Evolutionary conservation across 30 jellyfish, hydroid and myxozoan genomes (phyloP).

Genomic region (Hydractinia symbiolongicarpus): DNA sequence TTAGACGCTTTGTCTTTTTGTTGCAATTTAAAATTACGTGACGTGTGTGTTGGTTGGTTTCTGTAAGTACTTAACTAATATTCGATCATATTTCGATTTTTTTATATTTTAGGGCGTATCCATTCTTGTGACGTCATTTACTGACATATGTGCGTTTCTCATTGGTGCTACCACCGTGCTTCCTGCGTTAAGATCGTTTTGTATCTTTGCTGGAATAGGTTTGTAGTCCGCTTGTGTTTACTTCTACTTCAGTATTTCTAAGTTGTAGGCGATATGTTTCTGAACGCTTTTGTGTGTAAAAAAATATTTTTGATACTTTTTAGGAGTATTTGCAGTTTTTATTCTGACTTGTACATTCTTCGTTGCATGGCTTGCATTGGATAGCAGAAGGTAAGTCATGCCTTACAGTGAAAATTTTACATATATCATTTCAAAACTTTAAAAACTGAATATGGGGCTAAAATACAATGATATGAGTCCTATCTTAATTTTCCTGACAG

Average conservation of each 20-base stretch:
- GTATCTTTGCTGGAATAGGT: conserved; percentile 51
- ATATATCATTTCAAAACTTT: background rate
- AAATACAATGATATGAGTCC: no score
- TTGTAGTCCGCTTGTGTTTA: background rate
- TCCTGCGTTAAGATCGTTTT: conserved; percentile 56
- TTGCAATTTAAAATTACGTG: no score
- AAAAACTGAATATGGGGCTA: no score
- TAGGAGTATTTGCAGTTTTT: conserved; percentile 45
- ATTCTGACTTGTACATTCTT: conserved; percentile 42
- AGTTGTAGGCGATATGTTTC: background rate
- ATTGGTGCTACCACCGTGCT: conserved; percentile 85
- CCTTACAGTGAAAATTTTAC: background rate
- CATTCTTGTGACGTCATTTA: conserved; percentile 71
- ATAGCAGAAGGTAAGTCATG: conserved; percentile 25
- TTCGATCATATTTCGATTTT: background rate
- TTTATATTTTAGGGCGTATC: conserved; percentile 64
- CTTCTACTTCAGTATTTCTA: background rate
- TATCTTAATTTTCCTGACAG: no score
- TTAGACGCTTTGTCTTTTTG: no score
- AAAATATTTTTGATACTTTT: background rate
- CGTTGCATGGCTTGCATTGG: conserved; percentile 49
- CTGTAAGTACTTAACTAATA: background rate
- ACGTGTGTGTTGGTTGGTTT: no score
- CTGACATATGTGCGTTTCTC: conserved; percentile 75
- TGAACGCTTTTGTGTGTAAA: background rate